Evolutionary conservation across 2,888 invertebrate species (phyloP).

Genomic region (Ornithoptera alexandrae): DNA sequence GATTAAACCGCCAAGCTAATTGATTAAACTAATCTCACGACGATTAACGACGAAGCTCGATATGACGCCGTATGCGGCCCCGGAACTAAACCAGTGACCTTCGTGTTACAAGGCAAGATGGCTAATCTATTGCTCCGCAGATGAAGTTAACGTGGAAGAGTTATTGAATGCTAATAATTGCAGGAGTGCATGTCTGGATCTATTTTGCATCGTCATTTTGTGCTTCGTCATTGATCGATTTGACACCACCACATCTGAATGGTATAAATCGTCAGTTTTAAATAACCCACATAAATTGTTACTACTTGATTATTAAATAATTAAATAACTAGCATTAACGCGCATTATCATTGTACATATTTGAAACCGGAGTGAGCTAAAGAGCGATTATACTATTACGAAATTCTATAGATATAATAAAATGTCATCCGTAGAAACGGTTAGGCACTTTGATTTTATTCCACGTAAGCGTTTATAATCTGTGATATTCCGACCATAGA

Average conservation of each 20-base stretch:
- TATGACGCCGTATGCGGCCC: too few species aligned
- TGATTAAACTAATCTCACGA: too few species aligned
- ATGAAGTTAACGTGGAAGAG: too few species aligned
- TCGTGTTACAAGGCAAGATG: too few species aligned
- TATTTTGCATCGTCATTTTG: too few species aligned
- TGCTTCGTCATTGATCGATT: too few species aligned
- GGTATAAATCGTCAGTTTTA: slow-evolving; percentile 11
- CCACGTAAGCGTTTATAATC: not conserved
- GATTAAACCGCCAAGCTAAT: not conserved
- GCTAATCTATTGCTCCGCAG: too few species aligned
- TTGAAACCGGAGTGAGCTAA: slow-evolving; percentile 7
- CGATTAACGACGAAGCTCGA: too few species aligned
- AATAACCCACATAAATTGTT: slow-evolving; percentile 20
- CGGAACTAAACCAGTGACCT: too few species aligned
- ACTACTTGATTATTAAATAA: slow-evolving; percentile 19
- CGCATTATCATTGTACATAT: slow-evolving; percentile 16
- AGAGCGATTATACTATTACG: slow-evolving; percentile 20
- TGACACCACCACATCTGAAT: too few species aligned
- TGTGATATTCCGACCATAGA: not conserved
- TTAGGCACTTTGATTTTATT: slow-evolving; percentile 26
- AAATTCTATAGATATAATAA: slow-evolving; percentile 3
- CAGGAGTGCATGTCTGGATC: too few species aligned
- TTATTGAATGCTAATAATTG: too few species aligned
- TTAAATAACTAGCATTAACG: slow-evolving; percentile 21
- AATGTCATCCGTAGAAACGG: slow-evolving; percentile 10